Base-by-base conservation (phyloP, 2,113 vertebrate species). In the Catharus fuscescens region DNA sequence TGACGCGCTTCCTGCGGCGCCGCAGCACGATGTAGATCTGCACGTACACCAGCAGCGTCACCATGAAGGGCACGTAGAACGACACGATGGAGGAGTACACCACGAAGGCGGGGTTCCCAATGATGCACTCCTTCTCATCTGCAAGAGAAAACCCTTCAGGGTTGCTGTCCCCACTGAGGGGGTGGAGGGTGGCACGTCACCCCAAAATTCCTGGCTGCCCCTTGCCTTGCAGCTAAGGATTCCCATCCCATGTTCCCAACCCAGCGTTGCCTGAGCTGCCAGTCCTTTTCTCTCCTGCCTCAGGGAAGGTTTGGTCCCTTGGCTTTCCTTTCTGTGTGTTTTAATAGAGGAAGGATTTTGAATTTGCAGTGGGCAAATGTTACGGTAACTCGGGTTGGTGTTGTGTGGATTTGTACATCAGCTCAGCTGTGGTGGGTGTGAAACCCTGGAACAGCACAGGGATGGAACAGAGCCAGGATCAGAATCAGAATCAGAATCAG, bases 61-160 rank as follows among this genome's bases (percentile, higher is more conserved):
- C 98, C 8, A 98, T 98, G 97, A 98, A 98, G 95, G 98, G 98
- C 32, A 98, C 98, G n/a, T 98, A 98, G 98, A 98, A 98, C 80
- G 98, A 98, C 73, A 98, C 98, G 21, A 98, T 96, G 57, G 98
- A 98, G 66, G 98, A 98, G 96, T 98, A 98, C 95, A 98, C 98
- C 56, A 98, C 98, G 38, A 98, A 98, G 92, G 98, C 98, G 1
- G 98, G 98, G 45, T 98, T 98, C 97, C 96, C 98, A 15, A 98
- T 98, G 97, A 98, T 96, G 96, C 98, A 98, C 88, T 98, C 98
- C 1, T 98, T 98, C 90, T 98, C 97, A 6, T 98, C 98, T 98
- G 96, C 5, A 97, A 95, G 56, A 86, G 44, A 96, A 80, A 29
- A 40, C 6, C 59, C 34, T n/a, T 70, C 44, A 31, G 88, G 84